Base-by-base conservation (phyloP, 2,797 vertebrate species). In the Enteromius argenteus region DNA sequence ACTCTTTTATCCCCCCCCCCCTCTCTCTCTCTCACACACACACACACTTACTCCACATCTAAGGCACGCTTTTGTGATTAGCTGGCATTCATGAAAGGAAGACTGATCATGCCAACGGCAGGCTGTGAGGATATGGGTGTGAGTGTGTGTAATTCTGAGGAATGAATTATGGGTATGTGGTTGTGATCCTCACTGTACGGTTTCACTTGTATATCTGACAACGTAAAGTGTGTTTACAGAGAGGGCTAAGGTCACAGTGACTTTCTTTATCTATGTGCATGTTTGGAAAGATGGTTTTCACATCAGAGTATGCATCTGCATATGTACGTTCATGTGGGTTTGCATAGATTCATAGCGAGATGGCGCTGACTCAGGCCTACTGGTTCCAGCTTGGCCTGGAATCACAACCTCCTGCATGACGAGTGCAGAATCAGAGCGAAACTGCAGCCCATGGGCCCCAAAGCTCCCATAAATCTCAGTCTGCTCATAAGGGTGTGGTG, bases 61-160 rank as follows among this genome's bases (percentile, higher is more conserved):
- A 32, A 85, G 84, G 89, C 85, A 90, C 0, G 75, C 86, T 90
- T 90, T 88, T 81, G 42, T 84, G 87, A 86, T 84, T 84, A 86
- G 75, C 87, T 90, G 86, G 84, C 84, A 91, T 88, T 72, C 71
- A 72, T 68, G 67, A 83, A 79, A 74, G 56, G 11, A 2, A 80
- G 69, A 51, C 69, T 64, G 67, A 83, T 58, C 62, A 60, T 23
- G 64, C 56, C 68, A 72, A 68, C n/a, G 85, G 42, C 58, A 53
- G 44, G 7, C 56, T 83, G 3, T 60, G 44, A 83, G 51, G 23
- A 79, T 46, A 64, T 51, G 81, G 14, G n/a, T 79, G 82, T 46
- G 69, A 37, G 23, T 21, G 21, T 49, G 23, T 73, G 7, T 60
- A 39, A 79, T 74, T 84, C 21, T 6, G 60, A 51, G 32, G 17